Conservation (phyloP, 2,797 vertebrate genomes). For the Sphenopsis melanotis region DNA sequence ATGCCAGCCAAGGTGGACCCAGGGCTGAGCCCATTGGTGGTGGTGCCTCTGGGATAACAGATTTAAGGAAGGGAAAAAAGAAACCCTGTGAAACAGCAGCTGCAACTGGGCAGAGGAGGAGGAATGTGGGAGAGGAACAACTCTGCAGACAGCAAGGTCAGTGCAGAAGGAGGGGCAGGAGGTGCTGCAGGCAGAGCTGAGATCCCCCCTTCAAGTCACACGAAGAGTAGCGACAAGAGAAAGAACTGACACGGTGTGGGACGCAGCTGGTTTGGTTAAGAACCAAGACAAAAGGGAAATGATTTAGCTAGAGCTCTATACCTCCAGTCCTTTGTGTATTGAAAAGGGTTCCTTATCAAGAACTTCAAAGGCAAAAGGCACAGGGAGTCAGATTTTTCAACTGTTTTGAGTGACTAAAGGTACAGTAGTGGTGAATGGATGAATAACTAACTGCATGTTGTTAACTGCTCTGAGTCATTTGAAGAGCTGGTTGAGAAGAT, state of each 20-base stretch:
- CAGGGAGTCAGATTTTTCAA: not conserved
- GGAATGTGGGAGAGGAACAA: not conserved
- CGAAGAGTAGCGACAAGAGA: not conserved
- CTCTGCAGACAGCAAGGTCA: not conserved
- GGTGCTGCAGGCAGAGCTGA: not conserved
- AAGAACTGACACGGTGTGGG: not conserved
- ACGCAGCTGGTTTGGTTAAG: not conserved
- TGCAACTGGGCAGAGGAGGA: not conserved
- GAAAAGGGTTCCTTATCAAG: not conserved
- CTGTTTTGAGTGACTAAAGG: not conserved
- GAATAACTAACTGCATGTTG: not conserved
- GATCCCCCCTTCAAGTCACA: not conserved
- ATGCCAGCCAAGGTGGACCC: not conserved
- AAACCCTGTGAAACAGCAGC: not conserved
- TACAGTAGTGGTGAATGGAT: not conserved
- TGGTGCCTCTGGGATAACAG: not conserved
- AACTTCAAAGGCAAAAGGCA: not conserved
- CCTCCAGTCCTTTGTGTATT: not conserved
- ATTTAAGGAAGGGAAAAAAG: not conserved
- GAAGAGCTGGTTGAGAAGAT: not conserved
- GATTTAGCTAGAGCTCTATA: not conserved
- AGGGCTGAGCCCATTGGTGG: fast-evolving
- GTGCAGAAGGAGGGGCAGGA: not conserved
- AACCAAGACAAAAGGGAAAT: not conserved
- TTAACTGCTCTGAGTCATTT: not conserved